Evolutionary conservation across 2,888 invertebrate species (phyloP).

Genomic region (Enchytraeus crypticus): DNA sequence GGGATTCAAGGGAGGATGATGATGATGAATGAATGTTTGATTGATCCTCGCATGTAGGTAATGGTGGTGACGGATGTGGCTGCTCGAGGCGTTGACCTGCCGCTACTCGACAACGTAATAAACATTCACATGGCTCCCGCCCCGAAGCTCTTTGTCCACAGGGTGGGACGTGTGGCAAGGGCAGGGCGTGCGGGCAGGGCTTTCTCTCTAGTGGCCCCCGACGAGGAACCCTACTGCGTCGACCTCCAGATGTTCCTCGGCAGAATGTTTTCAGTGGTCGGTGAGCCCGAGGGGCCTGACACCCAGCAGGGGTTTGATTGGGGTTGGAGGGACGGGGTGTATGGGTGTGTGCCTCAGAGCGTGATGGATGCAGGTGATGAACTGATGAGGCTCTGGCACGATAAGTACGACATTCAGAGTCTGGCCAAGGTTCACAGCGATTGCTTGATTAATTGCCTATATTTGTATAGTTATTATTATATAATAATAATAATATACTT

Average conservation of each 20-base stretch:
- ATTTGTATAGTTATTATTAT: background rate
- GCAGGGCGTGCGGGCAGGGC: constrained; percentile 87
- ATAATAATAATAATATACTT: too few species aligned
- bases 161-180: constrained; percentile 91
- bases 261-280: constrained; percentile 56
- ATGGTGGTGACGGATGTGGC: constrained; percentile 95
- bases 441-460: too few species aligned
- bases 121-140: constrained; percentile 96
- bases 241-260: constrained; percentile 91
- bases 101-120: constrained; percentile 86
- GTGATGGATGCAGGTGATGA: constrained; percentile 75
- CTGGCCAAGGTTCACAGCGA: too few species aligned
- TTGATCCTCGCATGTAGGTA: constrained; percentile 60
- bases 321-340: constrained; percentile 43
- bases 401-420: constrained; percentile 51
- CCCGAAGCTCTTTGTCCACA: constrained; percentile 91
- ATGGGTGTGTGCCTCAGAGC: constrained; percentile 73
- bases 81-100: constrained; percentile 93
- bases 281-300: background rate
- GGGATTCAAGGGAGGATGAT: too few species aligned
- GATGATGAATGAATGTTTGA: too few species aligned
- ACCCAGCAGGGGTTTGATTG: too few species aligned
- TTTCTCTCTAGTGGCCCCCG: constrained; percentile 77
- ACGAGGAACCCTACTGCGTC: constrained; percentile 84
- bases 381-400: constrained; percentile 66